These are phyloP conservation scores for Hoplias malabaricus DNA, from an alignment of 2,113 vertebrate genomes.

Conservation along the genomic window DNA sequence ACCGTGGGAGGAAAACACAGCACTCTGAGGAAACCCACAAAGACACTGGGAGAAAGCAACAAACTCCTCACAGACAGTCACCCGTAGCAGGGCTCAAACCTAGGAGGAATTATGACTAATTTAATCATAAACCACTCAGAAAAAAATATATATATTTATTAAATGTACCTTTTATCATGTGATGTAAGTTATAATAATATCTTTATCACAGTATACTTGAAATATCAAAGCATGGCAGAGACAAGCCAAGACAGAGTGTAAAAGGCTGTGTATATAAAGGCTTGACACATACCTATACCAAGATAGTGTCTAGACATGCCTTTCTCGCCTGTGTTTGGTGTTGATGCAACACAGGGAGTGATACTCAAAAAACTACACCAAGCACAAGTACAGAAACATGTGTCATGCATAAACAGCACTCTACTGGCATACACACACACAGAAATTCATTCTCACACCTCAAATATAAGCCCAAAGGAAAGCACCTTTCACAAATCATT, in stretches of 20 bases:
- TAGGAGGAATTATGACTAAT: too few relatives aligned
- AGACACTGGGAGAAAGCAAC: too few relatives aligned
- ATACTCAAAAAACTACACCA: conserved; percentile 22
- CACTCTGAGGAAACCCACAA: too few relatives aligned
- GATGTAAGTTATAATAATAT: too few relatives aligned
- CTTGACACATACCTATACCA: conserved; percentile 63
- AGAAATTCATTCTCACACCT: neutral
- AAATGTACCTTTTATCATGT: too few relatives aligned
- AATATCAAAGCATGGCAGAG: neutral
- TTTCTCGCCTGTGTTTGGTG: conserved; percentile 51
- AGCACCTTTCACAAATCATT: conserved; percentile 45
- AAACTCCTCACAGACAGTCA: too few relatives aligned
- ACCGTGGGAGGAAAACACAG: too few relatives aligned
- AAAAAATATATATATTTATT: too few relatives aligned
- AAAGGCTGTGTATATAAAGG: conserved; percentile 1
- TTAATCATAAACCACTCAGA: too few relatives aligned
- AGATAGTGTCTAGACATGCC: conserved; percentile 68
- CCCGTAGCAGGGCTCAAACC: too few relatives aligned
- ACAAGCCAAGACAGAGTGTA: conserved; percentile 47
- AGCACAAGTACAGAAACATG: conserved; percentile 16
- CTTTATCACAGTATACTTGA: too few relatives aligned
- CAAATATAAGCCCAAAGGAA: neutral
- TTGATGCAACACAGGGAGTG: conserved; percentile 46
- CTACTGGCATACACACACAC: conserved; percentile 11
- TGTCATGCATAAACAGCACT: neutral